These are phyloP conservation scores for Paelopatides confundens DNA, from an alignment of 53 echinoderm and acorn worm species.

Conservation along the genomic window DNA sequence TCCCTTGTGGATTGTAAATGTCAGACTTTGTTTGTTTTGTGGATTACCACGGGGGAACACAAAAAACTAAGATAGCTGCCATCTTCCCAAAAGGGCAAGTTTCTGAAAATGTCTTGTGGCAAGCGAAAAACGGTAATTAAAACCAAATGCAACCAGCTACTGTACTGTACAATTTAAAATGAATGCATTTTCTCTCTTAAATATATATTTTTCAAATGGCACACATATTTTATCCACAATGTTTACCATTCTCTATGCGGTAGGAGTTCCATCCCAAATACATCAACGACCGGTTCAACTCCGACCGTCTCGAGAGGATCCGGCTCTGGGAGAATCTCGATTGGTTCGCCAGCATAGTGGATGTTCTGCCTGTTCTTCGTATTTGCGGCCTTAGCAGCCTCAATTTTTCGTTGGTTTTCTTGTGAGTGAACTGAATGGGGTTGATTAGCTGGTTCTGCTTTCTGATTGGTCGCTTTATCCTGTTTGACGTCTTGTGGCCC, in stretches of 20 bases:
- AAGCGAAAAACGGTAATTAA: too few relatives aligned
- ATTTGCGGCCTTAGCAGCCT: not conserved
- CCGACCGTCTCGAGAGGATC: not conserved
- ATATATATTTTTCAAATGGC: too few relatives aligned
- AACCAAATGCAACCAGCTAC: too few relatives aligned
- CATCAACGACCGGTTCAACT: constrained; percentile 5
- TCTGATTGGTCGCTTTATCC: not conserved
- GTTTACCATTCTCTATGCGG: constrained; percentile 27
- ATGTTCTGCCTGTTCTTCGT: not conserved
- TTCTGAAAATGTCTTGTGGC: not conserved
- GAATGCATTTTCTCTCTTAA: too few relatives aligned
- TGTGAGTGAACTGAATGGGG: not conserved
- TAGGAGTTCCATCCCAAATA: constrained; percentile 3
- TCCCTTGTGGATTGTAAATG: too few relatives aligned
- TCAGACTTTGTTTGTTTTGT: too few relatives aligned
- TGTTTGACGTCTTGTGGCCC: not conserved
- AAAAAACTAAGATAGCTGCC: too few relatives aligned
- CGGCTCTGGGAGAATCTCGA: constrained; percentile 31
- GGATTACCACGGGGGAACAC: too few relatives aligned
- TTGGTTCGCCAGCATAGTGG: constrained; percentile 7
- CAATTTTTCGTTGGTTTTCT: not conserved
- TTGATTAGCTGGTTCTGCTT: not conserved
- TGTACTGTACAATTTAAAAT: too few relatives aligned
- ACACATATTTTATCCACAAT: too few relatives aligned
- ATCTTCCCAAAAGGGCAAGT: too few relatives aligned